Conservation (phyloP, 2,797 vertebrate species). For the Notamacropus eugenii region DNA sequence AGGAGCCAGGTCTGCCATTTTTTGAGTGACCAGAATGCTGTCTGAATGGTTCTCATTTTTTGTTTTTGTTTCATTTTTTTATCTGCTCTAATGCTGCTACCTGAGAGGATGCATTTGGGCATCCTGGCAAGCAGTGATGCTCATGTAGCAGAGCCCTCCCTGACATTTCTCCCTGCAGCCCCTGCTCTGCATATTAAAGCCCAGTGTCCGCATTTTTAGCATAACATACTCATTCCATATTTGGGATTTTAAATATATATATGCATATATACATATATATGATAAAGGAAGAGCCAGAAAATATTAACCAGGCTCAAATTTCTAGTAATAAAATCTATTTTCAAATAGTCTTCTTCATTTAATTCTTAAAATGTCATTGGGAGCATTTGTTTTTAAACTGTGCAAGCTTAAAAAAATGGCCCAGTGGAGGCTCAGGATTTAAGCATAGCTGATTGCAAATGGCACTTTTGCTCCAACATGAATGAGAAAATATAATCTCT, state of each 20-base stretch:
- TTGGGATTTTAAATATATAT: conserved; percentile 18
- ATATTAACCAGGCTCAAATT: conserved; percentile 34
- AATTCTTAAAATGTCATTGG: conserved; percentile 38
- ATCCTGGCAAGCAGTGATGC: background rate
- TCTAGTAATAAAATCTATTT: conserved; percentile 42
- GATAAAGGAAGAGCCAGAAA: conserved; percentile 56
- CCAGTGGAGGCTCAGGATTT: conserved; percentile 55
- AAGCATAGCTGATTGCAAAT: conserved; percentile 49
- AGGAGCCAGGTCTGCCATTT: background rate
- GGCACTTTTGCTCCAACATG: conserved; percentile 34
- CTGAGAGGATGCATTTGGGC: background rate
- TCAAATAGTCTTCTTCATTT: conserved; percentile 52
- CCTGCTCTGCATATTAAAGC: background rate
- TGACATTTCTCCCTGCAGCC: background rate
- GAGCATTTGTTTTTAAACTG: conserved; percentile 66
- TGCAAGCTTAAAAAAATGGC: conserved; percentile 1
- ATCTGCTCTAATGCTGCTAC: conserved; percentile 1
- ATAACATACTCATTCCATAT: conserved; percentile 35
- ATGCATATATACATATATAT: too few relatives aligned
- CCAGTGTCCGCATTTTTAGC: background rate
- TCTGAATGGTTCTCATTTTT: background rate
- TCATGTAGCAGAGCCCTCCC: conserved; percentile 28
- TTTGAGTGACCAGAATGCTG: background rate
- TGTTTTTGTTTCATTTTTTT: background rate
- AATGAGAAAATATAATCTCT: conserved; percentile 40